phyloP scores from a whole-genome alignment of 2,888 invertebrate species.

The Furcula furcula region DNA sequence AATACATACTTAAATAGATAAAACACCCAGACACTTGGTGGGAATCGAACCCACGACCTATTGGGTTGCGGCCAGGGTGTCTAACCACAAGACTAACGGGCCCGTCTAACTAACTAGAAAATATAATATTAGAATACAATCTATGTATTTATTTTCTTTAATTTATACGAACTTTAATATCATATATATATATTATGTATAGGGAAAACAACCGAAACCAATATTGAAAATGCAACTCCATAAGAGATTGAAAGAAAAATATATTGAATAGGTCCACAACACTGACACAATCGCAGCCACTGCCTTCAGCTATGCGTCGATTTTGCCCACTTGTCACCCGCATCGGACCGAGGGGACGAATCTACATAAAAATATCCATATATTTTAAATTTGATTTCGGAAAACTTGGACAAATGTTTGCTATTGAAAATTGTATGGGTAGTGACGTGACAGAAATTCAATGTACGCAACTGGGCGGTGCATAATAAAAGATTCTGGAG shows the following conservation, averaged over 20 bases:
- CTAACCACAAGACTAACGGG: too few species aligned
- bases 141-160: too few species aligned
- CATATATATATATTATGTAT: background rate
- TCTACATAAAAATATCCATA: constrained; percentile 76
- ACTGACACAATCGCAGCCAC: constrained; percentile 46
- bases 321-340: constrained; percentile 64
- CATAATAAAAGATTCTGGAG: constrained; percentile 45
- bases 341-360: constrained; percentile 63
- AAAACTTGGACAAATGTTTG: constrained; percentile 74
- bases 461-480: constrained; percentile 51
- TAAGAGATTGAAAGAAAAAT: constrained; percentile 22
- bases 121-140: too few species aligned
- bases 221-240: constrained; percentile 5
- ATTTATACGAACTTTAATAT: too few species aligned
- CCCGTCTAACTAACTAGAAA: too few species aligned
- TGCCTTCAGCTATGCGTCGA: constrained; percentile 47
- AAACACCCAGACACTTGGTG: too few species aligned
- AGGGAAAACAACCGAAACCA: constrained; percentile 3
- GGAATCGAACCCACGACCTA: too few species aligned
- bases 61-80: too few species aligned
- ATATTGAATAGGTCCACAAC: constrained; percentile 46
- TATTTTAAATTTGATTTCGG: constrained; percentile 79
- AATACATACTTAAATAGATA: too few species aligned
- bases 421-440: constrained; percentile 75
- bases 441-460: constrained; percentile 75